Base-by-base conservation (phyloP, 2,113 vertebrate species). In the Lophura nycthemera region DNA sequence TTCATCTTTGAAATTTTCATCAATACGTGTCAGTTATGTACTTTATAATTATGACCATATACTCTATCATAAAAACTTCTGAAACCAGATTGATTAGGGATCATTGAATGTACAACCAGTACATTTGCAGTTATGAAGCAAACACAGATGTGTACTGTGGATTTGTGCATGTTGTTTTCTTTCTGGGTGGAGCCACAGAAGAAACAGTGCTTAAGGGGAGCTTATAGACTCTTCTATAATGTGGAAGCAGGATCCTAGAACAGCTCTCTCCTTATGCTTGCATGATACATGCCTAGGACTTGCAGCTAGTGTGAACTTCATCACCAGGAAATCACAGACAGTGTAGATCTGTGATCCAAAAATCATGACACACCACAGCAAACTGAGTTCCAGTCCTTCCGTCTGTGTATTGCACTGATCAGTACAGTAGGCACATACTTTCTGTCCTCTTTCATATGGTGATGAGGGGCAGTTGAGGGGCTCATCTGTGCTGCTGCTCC, bases 361-460 rank as follows among this genome's bases (percentile, higher is more conserved):
- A 80, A 16, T 16, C 34, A 2, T 25, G 56, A 73, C 67, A 42
- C 19, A 25, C 27, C 0, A 8, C 77, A 65, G 48, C 45, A 90
- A 73, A 88, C 5, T 30, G 63, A 91, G 47, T 47, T 47, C 45
- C 57, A 67, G 63, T 60, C 85, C 86, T 71, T 77, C 89, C 27
- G n/a, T 25, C 79, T 86, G 42, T 66, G 69, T 34, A 16, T 70
- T 12, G 4, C 3, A 3, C 75, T 88, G 32, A 45, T 94, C 93
- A 76, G 79, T 86, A 74, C 70, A 20, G 75, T n/a, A 95, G 88
- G 89, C 50, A 45, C 45, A 59, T 11, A 18, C 43, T 64, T 88
- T 74, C 85, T 43, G 21, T 86, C 71, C 47, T 83, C 88, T 96
- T 96, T 96, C 88, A 93, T 96, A 95, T 94, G 95, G 90, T 96